Base-by-base conservation (phyloP, 2,797 vertebrate genomes). In the Pantherophis vulpinus region DNA sequence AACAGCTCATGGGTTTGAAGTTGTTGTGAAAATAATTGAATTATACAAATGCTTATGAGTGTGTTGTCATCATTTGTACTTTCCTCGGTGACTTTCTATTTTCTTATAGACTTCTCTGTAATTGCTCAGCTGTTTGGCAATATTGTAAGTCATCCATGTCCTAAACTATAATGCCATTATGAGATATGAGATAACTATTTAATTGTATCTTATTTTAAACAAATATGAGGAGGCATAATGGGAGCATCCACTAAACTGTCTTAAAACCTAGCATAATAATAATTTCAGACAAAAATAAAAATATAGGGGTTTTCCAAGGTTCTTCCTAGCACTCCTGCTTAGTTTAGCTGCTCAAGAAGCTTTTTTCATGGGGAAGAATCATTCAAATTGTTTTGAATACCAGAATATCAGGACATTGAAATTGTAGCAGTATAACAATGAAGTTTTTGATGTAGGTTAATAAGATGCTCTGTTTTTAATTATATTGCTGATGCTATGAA, bases 231-330 rank as follows among this genome's bases (percentile, higher is more conserved):
- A 55, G 23, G 18, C 13, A 92, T 90, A 47, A 94, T 91, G 51
- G 51, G 90, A 92, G 18, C 27, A 90, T 56, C 61, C 42, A 27
- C 42, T 91, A 59, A 79, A 86, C 3, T 23, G 47, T 12, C 61
- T 94, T 92, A 94, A 92, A 94, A 92, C 16, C 55, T 93, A n/a
- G 56, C 61, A 91, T 42, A n/a, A 79, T 42, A 83, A 88, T 92
- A 88, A 90, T 74, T 86, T 79, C 91, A 63, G 25, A 47, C 16
- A 55, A 59, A 87, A 83, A 59, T 51, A 7, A 9, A 59, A 54
- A 87, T 90, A n/a, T 88, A 25, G 8, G 86, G 27, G 25, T 79
- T 47, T 42, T 63, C 37, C 56, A 56, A 55, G 37, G 66, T 2
- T 11, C 37, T 90, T 60, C 9, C 13, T 58, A 51, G 23, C 29